Conservation (phyloP, 2,888 invertebrate species). For the Branchipolynoe longqiensis region DNA sequence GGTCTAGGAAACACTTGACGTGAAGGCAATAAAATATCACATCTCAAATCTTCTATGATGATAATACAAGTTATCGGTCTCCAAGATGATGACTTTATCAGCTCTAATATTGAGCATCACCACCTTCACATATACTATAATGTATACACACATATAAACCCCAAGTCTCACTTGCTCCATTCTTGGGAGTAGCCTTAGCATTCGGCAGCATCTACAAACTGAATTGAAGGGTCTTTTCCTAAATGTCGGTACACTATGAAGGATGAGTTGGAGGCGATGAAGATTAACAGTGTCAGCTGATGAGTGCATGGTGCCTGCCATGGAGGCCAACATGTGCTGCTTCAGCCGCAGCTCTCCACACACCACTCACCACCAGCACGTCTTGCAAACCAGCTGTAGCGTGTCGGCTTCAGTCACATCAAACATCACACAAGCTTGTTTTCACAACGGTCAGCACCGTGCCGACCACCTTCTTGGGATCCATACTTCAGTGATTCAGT, state of each 20-base stretch:
- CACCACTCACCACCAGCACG: too few species aligned
- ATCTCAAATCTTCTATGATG: constrained; percentile 14
- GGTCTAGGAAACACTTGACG: neutral
- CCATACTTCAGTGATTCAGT: too few species aligned
- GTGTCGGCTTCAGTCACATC: too few species aligned
- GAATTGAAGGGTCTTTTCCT: neutral
- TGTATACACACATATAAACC: constrained; percentile 16
- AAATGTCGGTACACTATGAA: neutral
- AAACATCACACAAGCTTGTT: too few species aligned
- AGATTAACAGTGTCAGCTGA: neutral
- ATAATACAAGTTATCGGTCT: neutral
- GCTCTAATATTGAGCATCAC: constrained; percentile 22
- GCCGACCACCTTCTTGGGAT: too few species aligned
- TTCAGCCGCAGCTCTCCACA: neutral
- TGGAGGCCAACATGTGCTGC: neutral
- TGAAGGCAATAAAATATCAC: constrained; percentile 47
- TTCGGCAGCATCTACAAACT: neutral
- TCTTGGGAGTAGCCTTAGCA: neutral
- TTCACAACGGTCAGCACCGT: too few species aligned
- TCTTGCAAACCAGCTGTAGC: too few species aligned
- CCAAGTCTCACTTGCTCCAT: neutral
- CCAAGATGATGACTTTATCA: neutral
- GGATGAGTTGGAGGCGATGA: constrained; percentile 5
- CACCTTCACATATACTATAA: neutral
- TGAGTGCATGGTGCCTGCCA: neutral